These are phyloP conservation scores for Festucalex cinctus DNA, from an alignment of 2,113 vertebrate species.

Conservation along the genomic window DNA sequence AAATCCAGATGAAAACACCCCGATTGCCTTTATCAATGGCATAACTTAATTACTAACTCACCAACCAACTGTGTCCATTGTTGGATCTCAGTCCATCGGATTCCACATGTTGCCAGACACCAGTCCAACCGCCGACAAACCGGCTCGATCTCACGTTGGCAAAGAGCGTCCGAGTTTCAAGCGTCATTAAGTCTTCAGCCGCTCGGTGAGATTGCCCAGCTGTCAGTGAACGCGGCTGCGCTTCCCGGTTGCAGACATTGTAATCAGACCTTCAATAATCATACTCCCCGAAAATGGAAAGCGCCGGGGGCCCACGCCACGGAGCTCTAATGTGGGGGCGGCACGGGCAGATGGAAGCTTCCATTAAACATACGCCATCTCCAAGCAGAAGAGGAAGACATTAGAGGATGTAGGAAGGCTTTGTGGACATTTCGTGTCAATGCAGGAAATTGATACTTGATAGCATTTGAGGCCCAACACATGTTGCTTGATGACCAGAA, in stretches of 20 bases:
- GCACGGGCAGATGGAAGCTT: constrained; percentile 70
- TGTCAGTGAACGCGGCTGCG: constrained; percentile 56
- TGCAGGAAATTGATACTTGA: constrained; percentile 23
- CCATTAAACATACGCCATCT: constrained; percentile 63
- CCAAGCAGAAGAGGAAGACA: constrained; percentile 27
- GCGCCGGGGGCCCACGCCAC: constrained; percentile 68
- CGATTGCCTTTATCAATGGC: background rate
- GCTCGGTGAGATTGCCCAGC: constrained; percentile 67
- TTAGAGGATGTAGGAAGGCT: constrained; percentile 14
- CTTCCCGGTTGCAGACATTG: constrained; percentile 71
- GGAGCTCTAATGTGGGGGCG: constrained; percentile 70
- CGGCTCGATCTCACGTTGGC: constrained; percentile 66
- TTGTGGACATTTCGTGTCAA: constrained; percentile 31
- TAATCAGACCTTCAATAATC: constrained; percentile 76
- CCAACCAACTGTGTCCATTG: background rate
- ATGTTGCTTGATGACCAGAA: constrained; percentile 16
- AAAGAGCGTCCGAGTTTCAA: constrained; percentile 67
- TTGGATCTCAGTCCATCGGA: constrained; percentile 45
- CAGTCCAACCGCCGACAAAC: constrained; percentile 63
- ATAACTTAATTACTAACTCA: background rate
- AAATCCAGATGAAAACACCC: background rate
- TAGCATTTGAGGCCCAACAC: constrained; percentile 5
- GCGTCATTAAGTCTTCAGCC: constrained; percentile 73
- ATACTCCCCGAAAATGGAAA: constrained; percentile 73
- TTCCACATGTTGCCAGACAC: constrained; percentile 61